Evolutionary conservation across 2,888 invertebrate genomes (phyloP).

Genomic region (Neoitamus cyanurus): DNA sequence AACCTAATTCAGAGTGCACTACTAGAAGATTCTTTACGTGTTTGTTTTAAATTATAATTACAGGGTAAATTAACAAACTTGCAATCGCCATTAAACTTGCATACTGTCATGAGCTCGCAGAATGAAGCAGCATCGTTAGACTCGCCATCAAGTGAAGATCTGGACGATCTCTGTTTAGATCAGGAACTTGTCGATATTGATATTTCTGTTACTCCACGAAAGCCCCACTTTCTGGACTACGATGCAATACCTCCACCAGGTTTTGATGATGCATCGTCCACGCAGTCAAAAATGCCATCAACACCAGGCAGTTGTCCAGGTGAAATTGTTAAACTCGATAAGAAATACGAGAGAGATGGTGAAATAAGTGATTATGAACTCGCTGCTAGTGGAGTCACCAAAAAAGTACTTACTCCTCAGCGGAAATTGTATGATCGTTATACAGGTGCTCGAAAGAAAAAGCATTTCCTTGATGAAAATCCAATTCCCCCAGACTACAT

Average conservation of each 20-base stretch:
- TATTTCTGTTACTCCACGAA: constrained; percentile 64
- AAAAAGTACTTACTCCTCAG: constrained; percentile 63
- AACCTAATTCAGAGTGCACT: background rate
- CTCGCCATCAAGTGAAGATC: constrained; percentile 54
- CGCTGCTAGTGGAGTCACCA: constrained; percentile 65
- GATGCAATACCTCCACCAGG: constrained; percentile 72
- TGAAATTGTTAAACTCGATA: constrained; percentile 64
- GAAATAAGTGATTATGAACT: constrained; percentile 66
- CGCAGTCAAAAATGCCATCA: constrained; percentile 2
- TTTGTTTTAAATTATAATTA: constrained; percentile 3
- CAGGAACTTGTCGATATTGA: constrained; percentile 58
- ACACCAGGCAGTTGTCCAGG: constrained; percentile 54
- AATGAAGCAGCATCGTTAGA: constrained; percentile 50
- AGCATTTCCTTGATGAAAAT: constrained; percentile 66
- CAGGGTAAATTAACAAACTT: constrained; percentile 36
- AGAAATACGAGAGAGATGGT: constrained; percentile 65
- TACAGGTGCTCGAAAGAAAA: constrained; percentile 56
- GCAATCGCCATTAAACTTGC: background rate
- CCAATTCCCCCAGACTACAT: constrained; percentile 66
- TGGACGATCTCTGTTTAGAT: constrained; percentile 53
- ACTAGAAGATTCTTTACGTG: background rate
- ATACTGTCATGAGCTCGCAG: constrained; percentile 59
- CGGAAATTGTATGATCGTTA: constrained; percentile 55
- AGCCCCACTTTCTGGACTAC: constrained; percentile 74
- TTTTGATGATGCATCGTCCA: constrained; percentile 58